These are phyloP conservation scores for Temnothorax nylanderi DNA, from an alignment of 1,140 invertebrate species.

Conservation along the genomic window DNA sequence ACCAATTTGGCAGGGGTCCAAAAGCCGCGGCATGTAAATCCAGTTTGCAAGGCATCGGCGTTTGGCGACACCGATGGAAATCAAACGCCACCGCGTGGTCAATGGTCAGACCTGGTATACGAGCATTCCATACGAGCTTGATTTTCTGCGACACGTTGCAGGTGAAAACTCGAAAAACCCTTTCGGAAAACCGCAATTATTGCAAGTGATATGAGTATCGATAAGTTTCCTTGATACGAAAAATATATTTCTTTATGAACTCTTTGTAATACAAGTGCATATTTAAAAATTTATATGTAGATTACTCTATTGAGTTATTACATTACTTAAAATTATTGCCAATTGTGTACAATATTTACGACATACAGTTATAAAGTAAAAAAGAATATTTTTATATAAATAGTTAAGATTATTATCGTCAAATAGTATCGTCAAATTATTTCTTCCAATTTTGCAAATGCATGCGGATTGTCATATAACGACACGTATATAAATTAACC, in stretches of 20 bases:
- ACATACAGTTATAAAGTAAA: background rate
- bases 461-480: background rate
- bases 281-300: background rate
- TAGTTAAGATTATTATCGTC: background rate
- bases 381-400: background rate
- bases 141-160: conserved; percentile 52
- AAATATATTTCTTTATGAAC: background rate
- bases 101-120: conserved; percentile 53
- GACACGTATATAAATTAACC: background rate
- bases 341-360: background rate
- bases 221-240: background rate
- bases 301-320: background rate
- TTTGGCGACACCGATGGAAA: conserved; percentile 65
- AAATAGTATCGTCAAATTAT: background rate
- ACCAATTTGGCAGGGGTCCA: conserved; percentile 79
- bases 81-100: conserved; percentile 64
- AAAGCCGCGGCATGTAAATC: conserved; percentile 75
- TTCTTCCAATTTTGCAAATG: background rate
- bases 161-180: conserved; percentile 57
- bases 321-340: background rate
- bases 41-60: conserved; percentile 72
- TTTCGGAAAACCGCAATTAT: conserved; percentile 13
- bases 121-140: conserved; percentile 43
- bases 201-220: background rate
- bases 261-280: background rate